Base-by-base conservation (phyloP, 2,113 vertebrate species). In the Pygoscelis adeliae region DNA sequence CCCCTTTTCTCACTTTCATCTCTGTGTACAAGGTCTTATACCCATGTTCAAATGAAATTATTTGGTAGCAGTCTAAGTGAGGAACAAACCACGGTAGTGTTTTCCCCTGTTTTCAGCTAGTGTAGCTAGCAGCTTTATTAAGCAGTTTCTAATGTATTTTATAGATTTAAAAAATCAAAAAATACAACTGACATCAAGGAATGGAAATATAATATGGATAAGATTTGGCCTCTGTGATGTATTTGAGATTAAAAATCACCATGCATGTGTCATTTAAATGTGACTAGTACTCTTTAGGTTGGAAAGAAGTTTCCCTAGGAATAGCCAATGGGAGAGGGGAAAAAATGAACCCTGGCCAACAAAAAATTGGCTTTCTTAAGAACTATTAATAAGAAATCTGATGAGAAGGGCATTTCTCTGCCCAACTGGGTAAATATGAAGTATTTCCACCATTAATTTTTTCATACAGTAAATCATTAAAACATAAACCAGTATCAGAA, bases 381-480 rank as follows among this genome's bases (percentile, higher is more conserved):
- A 95, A 50, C 88, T 77, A 85, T 93, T 94, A 89, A 79, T 86
- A 95, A 97, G n/a, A 72, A 85, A 92, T 83, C 23, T 59, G 23
- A 46, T 87, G 70, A 97, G 90, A 97, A 87, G 76, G 72, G 50
- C 49, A 90, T 97, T 81, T 93, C 52, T 94, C 83, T 91, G 44
- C 89, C 94, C 69, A 95, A 96, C 25, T 66, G 59, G n/a, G 69
- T 91, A 78, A 93, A 91, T 83, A 77, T 27, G 10, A 95, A 94
- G 44, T 83, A 71, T 95, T 97, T 96, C 94, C 83, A 93, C 40
- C 32, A 50, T 83, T 80, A 49, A 27, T 89, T 79, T 77, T 83
- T 97, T 96, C 84, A 71, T 81, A 79, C 34, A 62, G 8, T 69
- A 94, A 81, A 95, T 96, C 90, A 70, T 59, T 87, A 80, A 87